These are phyloP conservation scores for Calameuta pallipes DNA, from an alignment of 2,888 invertebrate species.

Conservation along the genomic window DNA sequence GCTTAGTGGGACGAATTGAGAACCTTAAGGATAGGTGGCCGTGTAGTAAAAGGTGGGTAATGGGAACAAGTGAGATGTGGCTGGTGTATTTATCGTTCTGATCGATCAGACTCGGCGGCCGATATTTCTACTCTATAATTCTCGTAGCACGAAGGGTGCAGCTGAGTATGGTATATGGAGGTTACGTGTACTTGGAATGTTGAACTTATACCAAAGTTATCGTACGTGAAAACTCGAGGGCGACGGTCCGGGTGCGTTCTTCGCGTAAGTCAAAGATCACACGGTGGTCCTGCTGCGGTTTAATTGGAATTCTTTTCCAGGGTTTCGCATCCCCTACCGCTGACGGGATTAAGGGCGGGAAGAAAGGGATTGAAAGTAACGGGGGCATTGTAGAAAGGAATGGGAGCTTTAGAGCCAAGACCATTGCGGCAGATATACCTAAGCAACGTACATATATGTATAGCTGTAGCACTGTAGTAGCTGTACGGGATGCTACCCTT, in stretches of 20 bases:
- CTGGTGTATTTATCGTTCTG: background rate
- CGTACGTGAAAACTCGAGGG: constrained; percentile 19
- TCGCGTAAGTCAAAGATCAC: constrained; percentile 18
- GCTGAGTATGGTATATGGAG: background rate
- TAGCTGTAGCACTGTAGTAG: background rate
- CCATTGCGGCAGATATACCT: background rate
- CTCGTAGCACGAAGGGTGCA: background rate
- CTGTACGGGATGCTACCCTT: background rate
- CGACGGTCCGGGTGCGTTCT: constrained; percentile 4
- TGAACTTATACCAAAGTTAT: constrained; percentile 27
- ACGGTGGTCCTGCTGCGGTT: constrained; percentile 17
- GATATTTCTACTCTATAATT: background rate
- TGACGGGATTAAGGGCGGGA: background rate
- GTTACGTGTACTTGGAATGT: background rate
- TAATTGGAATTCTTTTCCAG: constrained; percentile 40
- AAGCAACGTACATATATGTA: background rate
- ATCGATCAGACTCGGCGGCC: background rate
- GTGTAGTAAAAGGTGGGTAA: background rate
- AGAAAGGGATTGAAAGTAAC: background rate
- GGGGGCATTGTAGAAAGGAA: background rate
- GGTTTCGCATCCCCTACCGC: background rate
- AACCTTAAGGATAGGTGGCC: background rate
- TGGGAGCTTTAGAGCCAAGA: background rate
- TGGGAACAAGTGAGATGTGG: background rate
- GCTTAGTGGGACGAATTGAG: background rate